phyloP scores from a whole-genome alignment of 2,797 vertebrate genomes.

The Rhinophrynus dorsalis region DNA sequence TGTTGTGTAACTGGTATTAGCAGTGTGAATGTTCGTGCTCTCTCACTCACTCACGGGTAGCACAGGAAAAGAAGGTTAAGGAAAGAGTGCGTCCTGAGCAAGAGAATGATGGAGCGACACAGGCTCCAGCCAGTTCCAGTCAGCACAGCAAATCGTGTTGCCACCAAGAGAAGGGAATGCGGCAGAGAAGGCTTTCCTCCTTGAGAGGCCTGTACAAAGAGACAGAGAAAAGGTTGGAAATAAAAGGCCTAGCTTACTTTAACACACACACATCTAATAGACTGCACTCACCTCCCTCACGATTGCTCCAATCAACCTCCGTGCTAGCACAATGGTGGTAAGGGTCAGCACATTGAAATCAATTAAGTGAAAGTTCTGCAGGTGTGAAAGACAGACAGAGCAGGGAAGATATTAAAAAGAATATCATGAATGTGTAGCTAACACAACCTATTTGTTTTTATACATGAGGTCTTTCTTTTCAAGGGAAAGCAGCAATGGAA shows the following conservation, averaged over 20 bases:
- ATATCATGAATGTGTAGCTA: too few species aligned
- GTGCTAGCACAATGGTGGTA: slow-evolving; percentile 89
- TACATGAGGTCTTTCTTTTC: too few species aligned
- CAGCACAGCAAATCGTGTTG: slow-evolving; percentile 90
- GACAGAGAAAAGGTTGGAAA: slow-evolving; percentile 3
- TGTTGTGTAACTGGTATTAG: too few species aligned
- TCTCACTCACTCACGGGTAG: slow-evolving; percentile 87
- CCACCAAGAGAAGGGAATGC: slow-evolving; percentile 89
- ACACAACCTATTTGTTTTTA: too few species aligned
- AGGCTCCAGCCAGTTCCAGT: slow-evolving; percentile 95
- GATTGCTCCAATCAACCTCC: slow-evolving; percentile 89
- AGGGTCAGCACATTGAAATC: slow-evolving; percentile 98
- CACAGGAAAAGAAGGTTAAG: slow-evolving; percentile 96
- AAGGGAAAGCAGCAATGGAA: too few species aligned
- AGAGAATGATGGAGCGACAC: slow-evolving; percentile 92
- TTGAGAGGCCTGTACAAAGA: slow-evolving; percentile 83
- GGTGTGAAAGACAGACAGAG: too few species aligned
- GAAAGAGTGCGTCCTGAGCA: slow-evolving; percentile 93
- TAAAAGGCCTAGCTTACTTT: too few species aligned
- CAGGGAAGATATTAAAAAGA: too few species aligned
- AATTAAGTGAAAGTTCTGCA: slow-evolving; percentile 96
- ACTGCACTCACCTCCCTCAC: slow-evolving; percentile 89
- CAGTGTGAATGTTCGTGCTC: too few species aligned
- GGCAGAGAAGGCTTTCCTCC: slow-evolving; percentile 90
- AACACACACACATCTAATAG: not conserved